Percentiles rank a stretch among this genome's conserved stretches.
Conservation (phyloP, 2,113 vertebrate species). For the Thymallus thymallus region DNA sequence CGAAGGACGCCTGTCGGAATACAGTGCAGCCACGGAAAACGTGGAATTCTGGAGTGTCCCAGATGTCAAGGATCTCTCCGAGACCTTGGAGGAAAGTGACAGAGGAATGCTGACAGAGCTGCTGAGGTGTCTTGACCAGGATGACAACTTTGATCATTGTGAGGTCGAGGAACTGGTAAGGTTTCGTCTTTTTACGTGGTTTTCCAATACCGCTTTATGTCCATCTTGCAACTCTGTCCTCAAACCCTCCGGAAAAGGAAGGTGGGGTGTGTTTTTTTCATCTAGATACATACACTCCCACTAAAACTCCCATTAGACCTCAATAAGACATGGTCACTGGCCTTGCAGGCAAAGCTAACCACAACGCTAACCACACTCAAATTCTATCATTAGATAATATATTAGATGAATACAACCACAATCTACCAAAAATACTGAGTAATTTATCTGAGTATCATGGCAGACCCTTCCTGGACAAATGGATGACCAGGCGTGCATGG, state of each 20-base stretch:
- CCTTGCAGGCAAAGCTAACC: too few relatives aligned
- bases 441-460: neutral
- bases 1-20: neutral
- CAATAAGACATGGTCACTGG: too few relatives aligned
- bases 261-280: too few relatives aligned
- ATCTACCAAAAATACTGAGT: neutral
- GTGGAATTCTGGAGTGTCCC: constrained; percentile 42
- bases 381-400: too few relatives aligned
- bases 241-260: too few relatives aligned
- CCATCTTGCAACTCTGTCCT: too few relatives aligned
- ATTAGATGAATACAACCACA: neutral
- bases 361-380: too few relatives aligned
- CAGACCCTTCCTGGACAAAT: neutral
- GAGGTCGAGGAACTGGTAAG: too few relatives aligned
- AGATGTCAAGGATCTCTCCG: constrained; percentile 5
- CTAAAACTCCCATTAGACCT: too few relatives aligned
- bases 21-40: constrained; percentile 25
- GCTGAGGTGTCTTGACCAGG: constrained; percentile 69
- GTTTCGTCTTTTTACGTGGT: too few relatives aligned
- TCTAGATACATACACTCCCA: too few relatives aligned
- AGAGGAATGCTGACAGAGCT: constrained; percentile 72
- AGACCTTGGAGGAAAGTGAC: constrained; percentile 56
- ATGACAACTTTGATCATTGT: constrained; percentile 40
- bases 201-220: too few relatives aligned
- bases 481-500: neutral